Evolutionary conservation across 2,888 invertebrate species (phyloP).

Genomic region (Protodeltote pygarga): DNA sequence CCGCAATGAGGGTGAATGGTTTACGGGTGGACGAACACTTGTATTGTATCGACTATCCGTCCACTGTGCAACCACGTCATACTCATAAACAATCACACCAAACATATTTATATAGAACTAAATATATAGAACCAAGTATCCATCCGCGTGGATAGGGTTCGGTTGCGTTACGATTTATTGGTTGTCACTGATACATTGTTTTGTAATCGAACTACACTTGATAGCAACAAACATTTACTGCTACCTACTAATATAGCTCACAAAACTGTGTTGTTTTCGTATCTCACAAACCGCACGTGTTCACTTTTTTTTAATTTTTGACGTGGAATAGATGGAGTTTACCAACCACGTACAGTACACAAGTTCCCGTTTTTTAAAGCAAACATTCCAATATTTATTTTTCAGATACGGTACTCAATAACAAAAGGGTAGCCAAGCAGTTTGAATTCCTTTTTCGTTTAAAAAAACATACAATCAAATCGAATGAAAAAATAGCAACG

Average conservation of each 20-base stretch:
- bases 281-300: not conserved
- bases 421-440: constrained; percentile 12
- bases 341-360: constrained; percentile 5
- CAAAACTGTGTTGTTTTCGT: not conserved
- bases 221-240: not conserved
- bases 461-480: constrained; percentile 25
- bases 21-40: constrained; percentile 37
- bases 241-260: not conserved
- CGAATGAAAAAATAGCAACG: constrained; percentile 35
- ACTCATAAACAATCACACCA: constrained; percentile 3
- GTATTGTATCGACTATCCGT: constrained; percentile 29
- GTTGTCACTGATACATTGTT: constrained; percentile 5
- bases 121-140: too few species aligned
- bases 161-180: constrained; percentile 20
- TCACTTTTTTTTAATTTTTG: constrained; percentile 4
- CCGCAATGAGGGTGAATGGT: constrained; percentile 33
- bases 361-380: constrained; percentile 7
- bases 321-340: constrained; percentile 6
- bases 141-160: constrained; percentile 10
- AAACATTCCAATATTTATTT: constrained; percentile 14
- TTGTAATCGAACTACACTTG: not conserved
- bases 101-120: constrained; percentile 1
- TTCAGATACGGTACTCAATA: constrained; percentile 5
- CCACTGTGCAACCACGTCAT: constrained; percentile 10
- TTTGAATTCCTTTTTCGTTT: constrained; percentile 20